These are phyloP conservation scores for Yponomeuta cagnagella DNA, from an alignment of 2,888 invertebrate species.

Conservation along the genomic window DNA sequence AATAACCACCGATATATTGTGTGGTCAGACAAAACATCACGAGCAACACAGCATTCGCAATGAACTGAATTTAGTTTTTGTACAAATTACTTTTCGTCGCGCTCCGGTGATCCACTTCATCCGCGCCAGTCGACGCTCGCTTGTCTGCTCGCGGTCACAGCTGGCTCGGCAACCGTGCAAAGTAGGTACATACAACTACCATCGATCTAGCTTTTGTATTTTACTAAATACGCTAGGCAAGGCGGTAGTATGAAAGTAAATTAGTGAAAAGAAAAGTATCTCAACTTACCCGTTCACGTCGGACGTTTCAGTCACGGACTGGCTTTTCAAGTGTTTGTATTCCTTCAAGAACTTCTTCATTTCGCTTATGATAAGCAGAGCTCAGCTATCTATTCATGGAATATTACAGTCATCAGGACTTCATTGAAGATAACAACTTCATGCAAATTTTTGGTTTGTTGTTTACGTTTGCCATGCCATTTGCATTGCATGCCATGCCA, in stretches of 20 bases:
- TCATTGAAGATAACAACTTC: too few species aligned
- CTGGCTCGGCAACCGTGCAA: constrained; percentile 35
- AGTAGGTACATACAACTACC: constrained; percentile 17
- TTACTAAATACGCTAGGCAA: constrained; percentile 19
- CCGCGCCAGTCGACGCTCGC: constrained; percentile 34
- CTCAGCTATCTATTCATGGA: too few species aligned
- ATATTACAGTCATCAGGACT: too few species aligned
- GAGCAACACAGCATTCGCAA: constrained; percentile 68
- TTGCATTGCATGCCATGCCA: too few species aligned
- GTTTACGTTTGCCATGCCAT: too few species aligned
- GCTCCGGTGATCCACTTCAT: constrained; percentile 69
- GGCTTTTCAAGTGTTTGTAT: constrained; percentile 51
- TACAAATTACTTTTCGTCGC: constrained; percentile 73
- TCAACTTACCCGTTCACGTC: constrained; percentile 21
- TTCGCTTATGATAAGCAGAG: neutral
- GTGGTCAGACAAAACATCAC: constrained; percentile 74
- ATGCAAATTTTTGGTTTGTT: too few species aligned
- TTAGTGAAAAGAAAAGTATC: constrained; percentile 24
- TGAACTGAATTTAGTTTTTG: constrained; percentile 72
- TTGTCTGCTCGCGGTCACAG: constrained; percentile 33
- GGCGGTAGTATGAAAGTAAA: constrained; percentile 31
- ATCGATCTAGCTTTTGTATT: constrained; percentile 6
- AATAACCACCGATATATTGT: constrained; percentile 71
- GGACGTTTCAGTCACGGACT: constrained; percentile 42
- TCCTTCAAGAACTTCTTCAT: constrained; percentile 67